Evolutionary conservation across 2,113 vertebrate species (phyloP).

Genomic region (Oxygymnocypris stewartii): DNA sequence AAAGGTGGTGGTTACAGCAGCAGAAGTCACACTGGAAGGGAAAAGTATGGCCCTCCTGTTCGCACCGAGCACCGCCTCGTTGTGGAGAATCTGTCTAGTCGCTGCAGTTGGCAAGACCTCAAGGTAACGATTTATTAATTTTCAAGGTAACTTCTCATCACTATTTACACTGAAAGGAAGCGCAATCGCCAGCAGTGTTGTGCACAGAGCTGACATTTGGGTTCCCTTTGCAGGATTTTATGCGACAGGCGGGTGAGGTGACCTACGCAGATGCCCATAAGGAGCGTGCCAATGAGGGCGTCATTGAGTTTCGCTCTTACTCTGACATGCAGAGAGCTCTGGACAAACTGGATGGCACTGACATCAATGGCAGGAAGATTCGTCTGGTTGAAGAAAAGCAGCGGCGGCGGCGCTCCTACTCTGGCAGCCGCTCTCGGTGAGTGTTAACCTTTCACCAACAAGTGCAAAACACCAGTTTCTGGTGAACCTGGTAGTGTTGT

Average conservation of each 20-base stretch:
- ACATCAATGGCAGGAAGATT: constrained; percentile 95
- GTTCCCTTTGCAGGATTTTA: constrained; percentile 83
- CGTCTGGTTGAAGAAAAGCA: constrained; percentile 90
- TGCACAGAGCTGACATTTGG: background rate
- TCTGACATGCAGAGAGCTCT: constrained; percentile 94
- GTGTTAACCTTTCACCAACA: background rate
- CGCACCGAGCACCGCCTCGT: constrained; percentile 96
- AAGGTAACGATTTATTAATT: constrained; percentile 77
- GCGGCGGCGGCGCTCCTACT: constrained; percentile 85
- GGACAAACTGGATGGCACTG: constrained; percentile 94
- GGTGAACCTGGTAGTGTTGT: background rate
- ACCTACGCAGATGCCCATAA: constrained; percentile 98
- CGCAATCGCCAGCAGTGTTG: too few relatives aligned
- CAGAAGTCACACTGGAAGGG: constrained; percentile 89
- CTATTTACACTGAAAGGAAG: too few relatives aligned
- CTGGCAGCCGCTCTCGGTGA: constrained; percentile 92
- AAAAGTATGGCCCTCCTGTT: constrained; percentile 97
- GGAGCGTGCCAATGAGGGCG: constrained; percentile 94
- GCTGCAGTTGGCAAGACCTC: constrained; percentile 99
- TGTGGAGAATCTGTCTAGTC: constrained; percentile 98
- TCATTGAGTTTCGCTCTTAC: constrained; percentile 90
- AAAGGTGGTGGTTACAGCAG: constrained; percentile 90
- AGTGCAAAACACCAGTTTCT: background rate
- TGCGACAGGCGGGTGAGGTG: constrained; percentile 97
- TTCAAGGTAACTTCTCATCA: too few relatives aligned